Conservation (phyloP, 2,113 vertebrate species). For the Hemibagrus wyckioides region DNA sequence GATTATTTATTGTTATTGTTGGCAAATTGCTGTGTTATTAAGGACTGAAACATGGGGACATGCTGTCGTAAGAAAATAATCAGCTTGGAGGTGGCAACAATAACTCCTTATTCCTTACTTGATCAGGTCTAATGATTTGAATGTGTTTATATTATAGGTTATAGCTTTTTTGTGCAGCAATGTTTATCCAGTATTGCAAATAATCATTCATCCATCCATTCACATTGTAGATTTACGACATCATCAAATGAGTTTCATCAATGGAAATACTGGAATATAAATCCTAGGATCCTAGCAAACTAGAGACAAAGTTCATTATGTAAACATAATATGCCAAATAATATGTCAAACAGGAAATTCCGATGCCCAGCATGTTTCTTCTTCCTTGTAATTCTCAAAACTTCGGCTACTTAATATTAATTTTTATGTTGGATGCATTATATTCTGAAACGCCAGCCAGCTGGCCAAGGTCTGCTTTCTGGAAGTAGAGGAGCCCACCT, state of each 20-base stretch:
- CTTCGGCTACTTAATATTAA: slow-evolving; percentile 16
- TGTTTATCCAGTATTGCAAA: too few relatives aligned
- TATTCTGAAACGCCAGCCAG: slow-evolving; percentile 16
- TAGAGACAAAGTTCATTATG: background rate
- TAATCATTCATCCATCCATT: background rate
- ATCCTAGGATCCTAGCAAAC: background rate
- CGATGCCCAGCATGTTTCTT: background rate
- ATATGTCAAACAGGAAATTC: background rate
- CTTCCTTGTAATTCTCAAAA: slow-evolving; percentile 9
- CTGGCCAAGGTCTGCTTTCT: slow-evolving; percentile 32
- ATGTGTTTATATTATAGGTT: background rate
- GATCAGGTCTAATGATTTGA: background rate
- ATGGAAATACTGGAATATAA: background rate
- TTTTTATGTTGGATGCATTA: slow-evolving; percentile 10
- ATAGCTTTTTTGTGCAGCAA: too few relatives aligned
- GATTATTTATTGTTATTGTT: background rate
- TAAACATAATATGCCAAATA: background rate
- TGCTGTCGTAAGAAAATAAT: background rate
- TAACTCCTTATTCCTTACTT: background rate
- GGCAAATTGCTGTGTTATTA: background rate
- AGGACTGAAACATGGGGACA: background rate
- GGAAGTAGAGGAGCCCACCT: slow-evolving; percentile 44
- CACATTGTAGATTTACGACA: background rate
- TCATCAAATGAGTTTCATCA: background rate
- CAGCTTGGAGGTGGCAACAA: background rate